These are phyloP conservation scores for Willisornis vidua DNA, from an alignment of 2,113 vertebrate genomes.

Conservation along the genomic window DNA sequence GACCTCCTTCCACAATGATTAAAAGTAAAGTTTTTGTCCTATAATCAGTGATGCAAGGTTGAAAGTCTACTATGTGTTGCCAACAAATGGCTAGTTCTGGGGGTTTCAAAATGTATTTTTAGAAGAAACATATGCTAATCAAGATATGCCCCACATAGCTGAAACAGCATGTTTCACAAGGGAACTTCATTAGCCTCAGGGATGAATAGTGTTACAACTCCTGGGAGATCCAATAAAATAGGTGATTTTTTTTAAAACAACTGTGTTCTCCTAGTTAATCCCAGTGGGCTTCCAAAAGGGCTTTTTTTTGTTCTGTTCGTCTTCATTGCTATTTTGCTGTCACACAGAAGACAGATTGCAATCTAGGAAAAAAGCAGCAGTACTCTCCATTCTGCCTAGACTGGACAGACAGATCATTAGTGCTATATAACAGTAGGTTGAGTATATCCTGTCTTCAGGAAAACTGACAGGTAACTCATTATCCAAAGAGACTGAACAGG, in stretches of 20 bases:
- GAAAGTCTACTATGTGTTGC: background rate
- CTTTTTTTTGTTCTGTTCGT: background rate
- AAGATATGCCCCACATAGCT: slow-evolving; percentile 32
- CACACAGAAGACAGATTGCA: background rate
- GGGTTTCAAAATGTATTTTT: slow-evolving; percentile 52
- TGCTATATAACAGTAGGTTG: background rate
- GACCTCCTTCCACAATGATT: background rate
- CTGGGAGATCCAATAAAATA: slow-evolving; percentile 1
- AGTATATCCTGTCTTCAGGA: background rate
- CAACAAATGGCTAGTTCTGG: slow-evolving; percentile 21
- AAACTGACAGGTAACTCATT: background rate
- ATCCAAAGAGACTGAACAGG: background rate
- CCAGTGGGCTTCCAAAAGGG: background rate
- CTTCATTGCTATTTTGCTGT: background rate
- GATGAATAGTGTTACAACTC: background rate
- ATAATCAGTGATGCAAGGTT: background rate
- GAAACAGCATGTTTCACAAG: slow-evolving; percentile 52
- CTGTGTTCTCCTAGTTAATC: background rate
- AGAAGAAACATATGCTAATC: slow-evolving; percentile 65
- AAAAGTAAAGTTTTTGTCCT: slow-evolving; percentile 25
- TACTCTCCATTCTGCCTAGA: background rate
- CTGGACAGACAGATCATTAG: slow-evolving; percentile 3
- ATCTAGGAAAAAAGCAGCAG: background rate
- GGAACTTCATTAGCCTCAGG: slow-evolving; percentile 17
- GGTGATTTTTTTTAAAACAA: background rate